Evolutionary conservation across 2,888 invertebrate genomes (phyloP), one percentile per base, ranked within the genome.

Genomic region (Dynastes grantii): DNA sequence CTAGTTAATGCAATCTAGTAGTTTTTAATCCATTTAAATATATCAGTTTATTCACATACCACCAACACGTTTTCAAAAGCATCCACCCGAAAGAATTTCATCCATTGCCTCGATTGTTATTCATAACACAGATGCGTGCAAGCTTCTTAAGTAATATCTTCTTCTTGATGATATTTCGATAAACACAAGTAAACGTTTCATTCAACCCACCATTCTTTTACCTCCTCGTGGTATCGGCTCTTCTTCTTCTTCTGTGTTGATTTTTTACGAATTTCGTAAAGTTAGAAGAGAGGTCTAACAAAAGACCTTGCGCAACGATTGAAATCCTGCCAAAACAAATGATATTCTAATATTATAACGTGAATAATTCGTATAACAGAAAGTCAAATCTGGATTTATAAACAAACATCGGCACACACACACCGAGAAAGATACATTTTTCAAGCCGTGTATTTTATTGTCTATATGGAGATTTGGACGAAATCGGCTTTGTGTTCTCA

Each of bases 251-350:
- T 45, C 11, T 27, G 55, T 75, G 58, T 75, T 75, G 73, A 75
- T 75, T 75, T 45, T 45, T 37, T 40, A 75, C 61, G 73, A 75
- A 75, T 75, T 75, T 75, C 73, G 73, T 75, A 75, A 75, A 75
- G 37, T 61, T 40, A 61, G 61, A 68, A 58, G 45, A 58, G 45
- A 27, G 61, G 61, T 75, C 61, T 75, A 75, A 75, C 73, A 61
- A 58, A 75, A 75, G 61, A 61, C 61, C 73, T 78, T 78, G 53
- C 75, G 78, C 45, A 78, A 78, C 71, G 40, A 73, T 78, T 78
- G 78, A 78, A 73, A 78, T 32, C 64, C 63, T 71, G 78, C 78
- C 78, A 78, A 78, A 78, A 63, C 77, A 70, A 78, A 71, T 73
- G 77, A 78, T 78, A 78, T 71, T 78, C 77, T 70, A 73, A 78